phyloP scores from a whole-genome alignment of 2,797 vertebrate genomes.

The Spondyliosoma cantharus region DNA sequence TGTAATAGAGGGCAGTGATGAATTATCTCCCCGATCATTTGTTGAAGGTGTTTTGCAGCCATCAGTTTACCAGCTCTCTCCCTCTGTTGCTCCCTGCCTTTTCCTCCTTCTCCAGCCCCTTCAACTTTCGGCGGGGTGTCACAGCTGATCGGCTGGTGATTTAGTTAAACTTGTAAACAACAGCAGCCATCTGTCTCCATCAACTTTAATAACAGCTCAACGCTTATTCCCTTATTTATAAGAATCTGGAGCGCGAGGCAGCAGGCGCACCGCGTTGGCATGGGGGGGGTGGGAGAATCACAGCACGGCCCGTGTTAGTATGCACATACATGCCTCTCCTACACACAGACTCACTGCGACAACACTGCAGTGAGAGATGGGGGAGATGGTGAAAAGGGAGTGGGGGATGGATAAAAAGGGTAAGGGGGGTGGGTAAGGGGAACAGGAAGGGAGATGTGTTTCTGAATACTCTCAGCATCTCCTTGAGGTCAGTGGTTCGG shows the following conservation, averaged over 20 bases:
- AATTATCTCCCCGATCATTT: slow-evolving; percentile 64
- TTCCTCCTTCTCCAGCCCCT: slow-evolving; percentile 40
- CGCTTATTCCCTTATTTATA: slow-evolving; percentile 79
- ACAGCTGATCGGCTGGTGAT: slow-evolving; percentile 71
- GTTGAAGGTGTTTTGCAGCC: slow-evolving; percentile 56
- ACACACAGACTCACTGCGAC: slow-evolving; percentile 81
- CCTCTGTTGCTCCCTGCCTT: slow-evolving; percentile 33
- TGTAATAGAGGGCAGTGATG: slow-evolving; percentile 59
- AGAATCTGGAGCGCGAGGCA: slow-evolving; percentile 62
- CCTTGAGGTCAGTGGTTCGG: slow-evolving; percentile 67
- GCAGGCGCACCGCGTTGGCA: slow-evolving; percentile 61
- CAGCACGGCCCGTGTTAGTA: slow-evolving; percentile 77
- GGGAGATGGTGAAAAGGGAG: slow-evolving; percentile 65
- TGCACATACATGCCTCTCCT: slow-evolving; percentile 82
- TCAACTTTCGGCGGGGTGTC: slow-evolving; percentile 68
- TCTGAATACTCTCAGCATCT: slow-evolving; percentile 71
- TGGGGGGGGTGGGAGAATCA: slow-evolving; percentile 40
- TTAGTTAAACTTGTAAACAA: slow-evolving; percentile 82
- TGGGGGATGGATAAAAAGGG: slow-evolving; percentile 56
- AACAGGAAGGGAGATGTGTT: slow-evolving; percentile 56
- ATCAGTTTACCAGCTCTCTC: slow-evolving; percentile 36
- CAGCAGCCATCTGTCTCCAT: slow-evolving; percentile 83
- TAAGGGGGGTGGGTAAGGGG: neutral
- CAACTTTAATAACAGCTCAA: slow-evolving; percentile 77
- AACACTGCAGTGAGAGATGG: slow-evolving; percentile 79